Evolutionary conservation across 2,797 vertebrate species (phyloP), one percentile per base, ranked within the genome.

Genomic region (Platyrinchus mystaceus): DNA sequence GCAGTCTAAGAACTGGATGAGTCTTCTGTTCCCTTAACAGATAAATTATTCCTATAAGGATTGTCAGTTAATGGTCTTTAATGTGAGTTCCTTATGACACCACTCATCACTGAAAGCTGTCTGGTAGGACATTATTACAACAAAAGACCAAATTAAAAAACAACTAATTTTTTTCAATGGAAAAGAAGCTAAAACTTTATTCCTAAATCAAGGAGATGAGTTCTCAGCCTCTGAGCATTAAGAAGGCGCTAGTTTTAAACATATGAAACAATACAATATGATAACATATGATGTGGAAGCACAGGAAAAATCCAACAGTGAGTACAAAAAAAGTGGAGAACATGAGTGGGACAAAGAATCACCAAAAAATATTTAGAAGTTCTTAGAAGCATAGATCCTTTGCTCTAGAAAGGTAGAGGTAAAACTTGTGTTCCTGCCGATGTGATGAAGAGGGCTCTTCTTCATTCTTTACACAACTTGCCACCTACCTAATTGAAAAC

Each of bases 381-480:
- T 63, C 10, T 27, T 41, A 59, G 19, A 89, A 52, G 37, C 23
- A 34, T 5, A 34, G 53, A 34, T 41, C 9, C 21, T 89, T 64
- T 56, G 17, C 28, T 28, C 3, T 21, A 18, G 44, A 70, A 64
- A 64, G 11, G 28, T 4, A 24, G 28, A 39, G 26, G 11, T n/a
- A 37, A 63, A 77, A 60, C 56, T 79, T 64, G 14, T 73, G 26
- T 24, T 92, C 66, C 24, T 58, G 62, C 10, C 43, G 77, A 49
- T 47, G 50, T 14, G 41, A 46, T 64, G 49, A 63, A 55, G 68
- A 68, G 4, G 43, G 21, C 13, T 82, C 43, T 75, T 84, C 75
- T 49, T 93, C 73, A 96, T 50, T 94, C 90, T 91, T 68, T 87
- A 4, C 36, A 91, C 20, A 89, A 22, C 44, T 93, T 95, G 67